A percentile compares a stretch with the other conserved stretches of the same genome.
These are phyloP conservation scores for Alosa sapidissima DNA, from an alignment of 2,797 vertebrate species.

Conservation along the genomic window DNA sequence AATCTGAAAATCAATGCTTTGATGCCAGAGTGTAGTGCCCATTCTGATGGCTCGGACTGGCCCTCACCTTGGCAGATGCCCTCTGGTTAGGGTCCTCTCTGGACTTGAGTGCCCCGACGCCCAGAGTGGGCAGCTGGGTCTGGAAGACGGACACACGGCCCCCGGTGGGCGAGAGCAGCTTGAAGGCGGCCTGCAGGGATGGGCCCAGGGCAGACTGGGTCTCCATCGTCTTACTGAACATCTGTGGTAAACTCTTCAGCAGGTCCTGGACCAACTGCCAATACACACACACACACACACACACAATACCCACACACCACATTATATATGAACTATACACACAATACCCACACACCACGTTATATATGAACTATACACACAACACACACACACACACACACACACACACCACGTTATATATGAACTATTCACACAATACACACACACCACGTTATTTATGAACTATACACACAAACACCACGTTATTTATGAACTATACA, in stretches of 20 bases:
- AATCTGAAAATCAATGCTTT: too few species aligned
- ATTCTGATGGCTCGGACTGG: too few species aligned
- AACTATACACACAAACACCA: not conserved
- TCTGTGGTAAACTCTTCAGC: conserved; percentile 85
- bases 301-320: not conserved
- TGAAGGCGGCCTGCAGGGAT: conserved; percentile 91
- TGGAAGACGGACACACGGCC: conserved; percentile 93
- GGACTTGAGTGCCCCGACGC: conserved; percentile 86
- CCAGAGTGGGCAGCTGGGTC: conserved; percentile 91
- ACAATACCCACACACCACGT: not conserved
- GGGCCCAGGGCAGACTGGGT: conserved; percentile 93
- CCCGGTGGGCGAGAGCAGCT: conserved; percentile 91
- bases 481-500: too few species aligned
- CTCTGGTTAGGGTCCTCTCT: conserved; percentile 92
- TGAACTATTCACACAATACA: too few species aligned
- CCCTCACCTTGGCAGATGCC: conserved; percentile 84
- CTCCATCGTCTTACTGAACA: conserved; percentile 93
- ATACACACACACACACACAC: conserved; percentile 51
- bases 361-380: too few species aligned
- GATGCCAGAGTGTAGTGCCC: not conserved
- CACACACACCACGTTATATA: not conserved
- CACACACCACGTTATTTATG: not conserved
- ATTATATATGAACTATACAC: too few species aligned
- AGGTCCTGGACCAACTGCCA: conserved; percentile 90
- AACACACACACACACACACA: conserved; percentile 50